A percentile compares a stretch with the other conserved stretches of the same genome.
Conservation (phyloP, 2,888 invertebrate species). For the Hypselothyrea guttata region DNA sequence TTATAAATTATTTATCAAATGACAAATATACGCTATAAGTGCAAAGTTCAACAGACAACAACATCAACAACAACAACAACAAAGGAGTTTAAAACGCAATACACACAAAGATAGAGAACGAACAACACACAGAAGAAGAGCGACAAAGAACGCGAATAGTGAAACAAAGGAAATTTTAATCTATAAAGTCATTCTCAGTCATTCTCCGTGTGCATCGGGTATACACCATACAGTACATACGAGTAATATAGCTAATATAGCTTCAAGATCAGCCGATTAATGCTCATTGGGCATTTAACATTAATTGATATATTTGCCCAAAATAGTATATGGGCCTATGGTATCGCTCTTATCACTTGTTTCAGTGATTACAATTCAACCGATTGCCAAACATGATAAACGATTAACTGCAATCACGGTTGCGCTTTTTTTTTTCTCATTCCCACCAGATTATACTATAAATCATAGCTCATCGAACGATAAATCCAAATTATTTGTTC, state of each 20-base stretch:
- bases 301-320: no score
- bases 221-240: neutral
- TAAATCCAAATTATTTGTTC: no score
- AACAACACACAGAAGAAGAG: neutral
- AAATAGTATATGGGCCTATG: neutral
- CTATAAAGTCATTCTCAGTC: neutral
- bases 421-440: neutral
- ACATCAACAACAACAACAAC: no score
- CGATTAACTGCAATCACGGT: neutral
- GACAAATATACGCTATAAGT: neutral
- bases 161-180: neutral
- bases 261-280: neutral
- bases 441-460: no score
- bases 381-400: neutral
- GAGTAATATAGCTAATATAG: neutral
- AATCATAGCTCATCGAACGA: no score
- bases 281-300: neutral
- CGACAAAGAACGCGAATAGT: neutral
- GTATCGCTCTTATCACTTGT: conserved; percentile 8
- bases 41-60: conserved; percentile 16
- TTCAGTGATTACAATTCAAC: neutral
- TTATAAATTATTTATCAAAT: conserved; percentile 11
- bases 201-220: neutral
- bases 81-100: conserved; percentile 17
- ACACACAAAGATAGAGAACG: conserved; percentile 10